A percentile compares a stretch with the other conserved stretches of the same genome.
Evolutionary conservation across 2,797 vertebrate genomes (phyloP).

Genomic region (Phoebastria nigripes): DNA sequence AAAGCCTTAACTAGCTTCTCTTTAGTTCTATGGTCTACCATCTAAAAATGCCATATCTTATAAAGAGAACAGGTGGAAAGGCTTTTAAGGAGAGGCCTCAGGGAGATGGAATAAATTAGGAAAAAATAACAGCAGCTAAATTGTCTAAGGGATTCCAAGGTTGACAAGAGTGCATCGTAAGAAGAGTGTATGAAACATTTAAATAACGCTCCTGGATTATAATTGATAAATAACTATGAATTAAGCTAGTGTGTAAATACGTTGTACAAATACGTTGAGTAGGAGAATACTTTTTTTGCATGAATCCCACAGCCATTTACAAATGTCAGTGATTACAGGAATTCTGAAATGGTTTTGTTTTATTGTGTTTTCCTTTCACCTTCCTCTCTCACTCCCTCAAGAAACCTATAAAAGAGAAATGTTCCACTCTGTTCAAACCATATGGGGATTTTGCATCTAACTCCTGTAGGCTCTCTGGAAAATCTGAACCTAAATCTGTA

Average conservation of each 20-base stretch:
- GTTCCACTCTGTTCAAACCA: neutral
- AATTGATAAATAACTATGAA: neutral
- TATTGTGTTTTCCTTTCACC: conserved; percentile 11
- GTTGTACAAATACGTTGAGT: neutral
- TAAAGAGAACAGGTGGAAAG: conserved; percentile 19
- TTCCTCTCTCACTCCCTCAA: neutral
- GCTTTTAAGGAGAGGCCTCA: neutral
- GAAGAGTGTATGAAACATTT: neutral
- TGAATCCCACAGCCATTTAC: neutral
- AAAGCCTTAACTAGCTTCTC: conserved; percentile 20
- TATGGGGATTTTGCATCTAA: neutral
- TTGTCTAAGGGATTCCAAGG: neutral
- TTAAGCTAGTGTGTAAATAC: neutral
- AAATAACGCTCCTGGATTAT: neutral
- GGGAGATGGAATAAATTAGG: neutral
- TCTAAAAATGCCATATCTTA: conserved; percentile 43
- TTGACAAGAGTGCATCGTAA: neutral
- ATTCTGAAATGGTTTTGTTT: neutral
- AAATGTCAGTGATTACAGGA: neutral
- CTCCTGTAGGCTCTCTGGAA: neutral
- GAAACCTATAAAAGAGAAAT: neutral
- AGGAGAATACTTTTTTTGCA: neutral
- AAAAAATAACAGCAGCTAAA: neutral
- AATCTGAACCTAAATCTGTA: neutral
- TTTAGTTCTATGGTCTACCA: neutral